Percentiles rank a stretch among this genome's conserved stretches.
Evolutionary conservation across 2,797 vertebrate species (phyloP).

Genomic region (Dallia pectoralis): DNA sequence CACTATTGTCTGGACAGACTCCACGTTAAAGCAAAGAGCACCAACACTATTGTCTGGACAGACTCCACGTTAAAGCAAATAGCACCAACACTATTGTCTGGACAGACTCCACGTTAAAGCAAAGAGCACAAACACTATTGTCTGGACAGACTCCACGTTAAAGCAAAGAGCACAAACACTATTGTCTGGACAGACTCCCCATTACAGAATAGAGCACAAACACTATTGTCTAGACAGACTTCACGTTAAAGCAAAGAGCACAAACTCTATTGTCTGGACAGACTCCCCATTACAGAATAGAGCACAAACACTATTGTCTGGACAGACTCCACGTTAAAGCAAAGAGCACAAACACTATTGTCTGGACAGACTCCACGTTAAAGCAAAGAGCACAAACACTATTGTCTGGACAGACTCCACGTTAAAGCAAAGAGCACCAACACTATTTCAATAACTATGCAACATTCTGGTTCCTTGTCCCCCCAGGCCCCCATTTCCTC

Average conservation of each 20-base stretch:
- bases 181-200: constrained; percentile 19
- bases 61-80: constrained; percentile 38
- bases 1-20: constrained; percentile 18
- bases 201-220: constrained; percentile 40
- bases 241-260: constrained; percentile 38
- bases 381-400: constrained; percentile 32
- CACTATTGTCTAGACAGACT: too few species aligned
- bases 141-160: constrained; percentile 35
- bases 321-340: constrained; percentile 34
- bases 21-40: constrained; percentile 38
- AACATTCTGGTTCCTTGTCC: constrained; percentile 20
- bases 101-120: constrained; percentile 34
- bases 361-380: constrained; percentile 35
- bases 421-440: constrained; percentile 40
- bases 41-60: constrained; percentile 26
- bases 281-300: constrained; percentile 38
- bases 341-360: constrained; percentile 32
- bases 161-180: constrained; percentile 32
- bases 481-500: constrained; percentile 23
- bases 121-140: constrained; percentile 32
- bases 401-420: constrained; percentile 19
- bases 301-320: constrained; percentile 30
- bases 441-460: constrained; percentile 33
- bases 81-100: constrained; percentile 29
- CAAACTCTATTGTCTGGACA: constrained; percentile 27